These are phyloP conservation scores for Ptychochromis oligacanthus DNA, from an alignment of 2,113 vertebrate species.

Conservation along the genomic window DNA sequence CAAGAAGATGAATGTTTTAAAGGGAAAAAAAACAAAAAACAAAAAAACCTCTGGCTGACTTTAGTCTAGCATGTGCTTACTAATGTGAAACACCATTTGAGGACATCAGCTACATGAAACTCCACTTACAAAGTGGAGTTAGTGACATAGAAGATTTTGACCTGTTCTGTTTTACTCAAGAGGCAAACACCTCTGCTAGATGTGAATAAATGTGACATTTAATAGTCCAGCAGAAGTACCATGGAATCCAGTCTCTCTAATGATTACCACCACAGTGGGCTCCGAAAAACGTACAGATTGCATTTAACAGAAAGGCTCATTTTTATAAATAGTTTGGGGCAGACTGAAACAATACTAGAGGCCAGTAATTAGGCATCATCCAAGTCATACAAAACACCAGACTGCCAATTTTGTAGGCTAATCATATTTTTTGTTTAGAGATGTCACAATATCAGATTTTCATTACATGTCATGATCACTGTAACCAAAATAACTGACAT, in stretches of 20 bases:
- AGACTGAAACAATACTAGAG: neutral
- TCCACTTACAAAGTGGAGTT: neutral
- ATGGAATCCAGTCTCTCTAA: neutral
- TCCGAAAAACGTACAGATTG: neutral
- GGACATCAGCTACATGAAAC: constrained; percentile 8
- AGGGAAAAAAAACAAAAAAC: neutral
- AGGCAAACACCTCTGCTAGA: neutral
- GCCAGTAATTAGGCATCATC: neutral
- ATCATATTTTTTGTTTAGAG: neutral
- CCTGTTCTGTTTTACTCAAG: neutral
- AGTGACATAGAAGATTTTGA: neutral
- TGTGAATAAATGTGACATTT: neutral
- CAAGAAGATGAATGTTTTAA: neutral
- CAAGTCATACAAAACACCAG: no score
- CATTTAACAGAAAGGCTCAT: neutral
- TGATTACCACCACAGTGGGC: neutral
- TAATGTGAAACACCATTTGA: neutral
- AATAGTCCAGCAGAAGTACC: neutral
- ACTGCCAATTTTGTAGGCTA: neutral
- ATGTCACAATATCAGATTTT: neutral
- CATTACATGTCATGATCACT: neutral
- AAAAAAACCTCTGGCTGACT: neutral
- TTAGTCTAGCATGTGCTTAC: neutral
- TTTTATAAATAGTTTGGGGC: neutral
- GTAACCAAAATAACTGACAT: neutral